phyloP scores from a whole-genome alignment of 2,888 invertebrate species.

The Parnassius smintheus region DNA sequence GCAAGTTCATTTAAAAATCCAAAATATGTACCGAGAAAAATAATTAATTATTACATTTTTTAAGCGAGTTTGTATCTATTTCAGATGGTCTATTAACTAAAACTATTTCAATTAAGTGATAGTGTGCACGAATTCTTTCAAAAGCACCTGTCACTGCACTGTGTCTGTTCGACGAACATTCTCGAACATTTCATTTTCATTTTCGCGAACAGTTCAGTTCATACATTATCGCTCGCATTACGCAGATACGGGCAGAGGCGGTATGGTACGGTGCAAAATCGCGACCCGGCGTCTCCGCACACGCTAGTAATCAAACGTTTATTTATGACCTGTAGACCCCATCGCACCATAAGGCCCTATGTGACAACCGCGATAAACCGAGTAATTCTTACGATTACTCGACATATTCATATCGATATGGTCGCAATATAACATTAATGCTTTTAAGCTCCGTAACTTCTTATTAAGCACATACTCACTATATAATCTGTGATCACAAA shows the following conservation, averaged over 20 bases:
- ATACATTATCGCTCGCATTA: constrained; percentile 33
- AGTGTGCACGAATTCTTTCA: constrained; percentile 22
- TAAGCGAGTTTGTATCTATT: constrained; percentile 12
- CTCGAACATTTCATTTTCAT: neutral
- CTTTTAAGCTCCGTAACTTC: neutral
- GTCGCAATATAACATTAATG: constrained; percentile 8
- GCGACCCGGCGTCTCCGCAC: constrained; percentile 29
- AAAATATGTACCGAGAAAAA: too few species aligned
- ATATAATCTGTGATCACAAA: neutral
- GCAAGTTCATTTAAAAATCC: too few species aligned
- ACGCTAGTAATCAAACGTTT: constrained; percentile 32
- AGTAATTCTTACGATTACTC: neutral
- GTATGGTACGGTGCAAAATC: constrained; percentile 28
- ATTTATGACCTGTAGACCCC: constrained; percentile 31
- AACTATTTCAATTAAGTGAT: constrained; percentile 6
- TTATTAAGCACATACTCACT: constrained; percentile 3
- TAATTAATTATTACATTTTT: too few species aligned
- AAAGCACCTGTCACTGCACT: constrained; percentile 10
- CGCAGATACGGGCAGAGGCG: constrained; percentile 31
- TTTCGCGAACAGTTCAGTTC: constrained; percentile 11
- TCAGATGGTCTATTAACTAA: constrained; percentile 9
- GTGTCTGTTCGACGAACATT: neutral
- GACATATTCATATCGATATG: constrained; percentile 13
- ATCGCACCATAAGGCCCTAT: constrained; percentile 28
- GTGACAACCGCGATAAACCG: constrained; percentile 21